These are phyloP conservation scores for Anabacerthia variegaticeps DNA, from an alignment of 2,797 vertebrate genomes.

Conservation along the genomic window DNA sequence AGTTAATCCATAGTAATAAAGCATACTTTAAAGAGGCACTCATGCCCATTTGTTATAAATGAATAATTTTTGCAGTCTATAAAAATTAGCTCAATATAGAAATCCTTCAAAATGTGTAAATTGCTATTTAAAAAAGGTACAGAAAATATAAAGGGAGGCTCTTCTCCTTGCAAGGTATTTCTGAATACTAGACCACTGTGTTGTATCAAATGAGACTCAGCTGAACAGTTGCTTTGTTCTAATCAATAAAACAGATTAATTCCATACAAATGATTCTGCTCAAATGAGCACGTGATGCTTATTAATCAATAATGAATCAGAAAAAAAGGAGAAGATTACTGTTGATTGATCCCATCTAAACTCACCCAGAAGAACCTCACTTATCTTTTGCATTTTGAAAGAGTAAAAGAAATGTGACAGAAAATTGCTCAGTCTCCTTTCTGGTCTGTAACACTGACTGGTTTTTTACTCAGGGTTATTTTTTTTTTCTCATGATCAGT, in stretches of 20 bases:
- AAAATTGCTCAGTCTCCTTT: neutral
- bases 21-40: neutral
- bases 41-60: neutral
- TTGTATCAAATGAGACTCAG: neutral
- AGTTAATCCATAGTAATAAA: neutral
- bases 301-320: neutral
- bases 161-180: neutral
- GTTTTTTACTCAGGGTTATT: neutral
- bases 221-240: neutral
- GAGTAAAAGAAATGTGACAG: neutral
- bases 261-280: neutral
- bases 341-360: neutral
- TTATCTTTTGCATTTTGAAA: neutral
- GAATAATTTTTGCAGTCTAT: neutral
- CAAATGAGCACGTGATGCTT: neutral
- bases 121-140: neutral
- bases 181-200: neutral
- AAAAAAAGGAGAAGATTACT: neutral
- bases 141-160: neutral
- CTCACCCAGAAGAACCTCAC: neutral
- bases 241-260: neutral
- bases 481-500: neutral
- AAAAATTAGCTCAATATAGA: neutral
- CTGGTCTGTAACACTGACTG: neutral
- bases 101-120: neutral